Conservation (phyloP, 2,797 vertebrate species). For the Odontamblyopus lacepedii region DNA sequence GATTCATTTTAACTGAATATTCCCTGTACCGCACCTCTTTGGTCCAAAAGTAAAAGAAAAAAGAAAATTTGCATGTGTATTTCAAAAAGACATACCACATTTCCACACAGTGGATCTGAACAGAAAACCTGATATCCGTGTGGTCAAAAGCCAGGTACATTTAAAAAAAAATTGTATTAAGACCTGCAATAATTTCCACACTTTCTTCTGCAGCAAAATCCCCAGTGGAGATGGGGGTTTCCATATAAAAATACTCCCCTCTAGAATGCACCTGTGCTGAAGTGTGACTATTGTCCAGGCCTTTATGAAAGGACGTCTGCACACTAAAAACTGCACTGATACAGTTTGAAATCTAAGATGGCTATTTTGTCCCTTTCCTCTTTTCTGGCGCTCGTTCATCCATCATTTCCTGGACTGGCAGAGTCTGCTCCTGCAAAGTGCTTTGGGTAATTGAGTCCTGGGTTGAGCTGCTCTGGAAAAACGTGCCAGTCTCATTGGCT, state of each 20-base stretch:
- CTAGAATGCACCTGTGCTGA: background rate
- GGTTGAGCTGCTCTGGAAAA: constrained; percentile 70
- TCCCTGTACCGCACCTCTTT: constrained; percentile 6
- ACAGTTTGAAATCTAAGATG: constrained; percentile 10
- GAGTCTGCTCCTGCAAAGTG: constrained; percentile 57
- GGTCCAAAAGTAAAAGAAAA: background rate
- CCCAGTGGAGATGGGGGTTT: constrained; percentile 60
- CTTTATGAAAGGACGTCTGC: background rate
- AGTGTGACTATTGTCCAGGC: background rate
- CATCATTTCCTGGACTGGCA: constrained; percentile 74
- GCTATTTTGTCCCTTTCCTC: constrained; percentile 38
- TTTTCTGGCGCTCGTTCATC: constrained; percentile 50
- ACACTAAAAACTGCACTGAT: background rate
- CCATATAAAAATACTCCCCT: constrained; percentile 35
- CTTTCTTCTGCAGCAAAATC: constrained; percentile 48
- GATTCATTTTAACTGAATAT: constrained; percentile 33
- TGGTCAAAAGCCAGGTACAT: constrained; percentile 5
- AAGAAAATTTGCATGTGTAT: background rate
- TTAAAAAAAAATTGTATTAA: background rate
- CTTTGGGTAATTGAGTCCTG: constrained; percentile 44
- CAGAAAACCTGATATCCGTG: constrained; percentile 5
- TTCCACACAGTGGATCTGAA: constrained; percentile 4
- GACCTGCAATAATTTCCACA: constrained; percentile 24
- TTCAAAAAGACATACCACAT: constrained; percentile 1
- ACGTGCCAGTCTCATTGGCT: constrained; percentile 75